A percentile compares a stretch with the other conserved stretches of the same genome.
phyloP scores from a whole-genome alignment of 1,140 invertebrate genomes.

The Hyles euphorbiae region DNA sequence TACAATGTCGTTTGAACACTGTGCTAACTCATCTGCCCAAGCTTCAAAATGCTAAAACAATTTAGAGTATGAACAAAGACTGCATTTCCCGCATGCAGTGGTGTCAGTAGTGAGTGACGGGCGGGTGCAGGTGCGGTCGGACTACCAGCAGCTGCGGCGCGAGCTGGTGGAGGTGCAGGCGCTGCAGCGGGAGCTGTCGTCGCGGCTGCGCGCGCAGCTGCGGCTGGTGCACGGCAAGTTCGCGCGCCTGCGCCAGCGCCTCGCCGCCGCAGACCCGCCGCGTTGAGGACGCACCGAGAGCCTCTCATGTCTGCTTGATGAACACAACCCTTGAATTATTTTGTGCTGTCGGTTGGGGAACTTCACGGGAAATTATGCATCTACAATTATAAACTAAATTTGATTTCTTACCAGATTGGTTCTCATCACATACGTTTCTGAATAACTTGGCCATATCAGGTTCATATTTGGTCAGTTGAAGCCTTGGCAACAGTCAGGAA shows the following conservation, averaged over 20 bases:
- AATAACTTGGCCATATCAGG: too few relatives aligned
- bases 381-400: too few relatives aligned
- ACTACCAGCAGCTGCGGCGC: slow-evolving; percentile 67
- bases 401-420: too few relatives aligned
- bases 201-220: slow-evolving; percentile 62
- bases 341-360: too few relatives aligned
- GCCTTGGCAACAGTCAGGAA: too few relatives aligned
- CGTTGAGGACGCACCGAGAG: slow-evolving; percentile 29
- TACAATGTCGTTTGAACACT: not conserved
- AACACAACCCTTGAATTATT: too few relatives aligned
- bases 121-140: slow-evolving; percentile 59
- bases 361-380: not conserved
- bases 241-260: slow-evolving; percentile 58
- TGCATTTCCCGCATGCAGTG: too few relatives aligned
- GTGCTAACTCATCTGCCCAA: not conserved
- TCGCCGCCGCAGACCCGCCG: slow-evolving; percentile 58
- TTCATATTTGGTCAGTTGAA: too few relatives aligned
- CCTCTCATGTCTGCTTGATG: slow-evolving; percentile 1
- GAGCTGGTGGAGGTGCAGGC: slow-evolving; percentile 72
- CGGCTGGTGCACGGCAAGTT: slow-evolving; percentile 70
- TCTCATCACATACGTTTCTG: too few relatives aligned
- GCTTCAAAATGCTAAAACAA: too few relatives aligned
- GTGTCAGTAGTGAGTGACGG: too few relatives aligned
- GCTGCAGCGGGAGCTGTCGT: slow-evolving; percentile 66
- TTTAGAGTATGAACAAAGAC: too few relatives aligned